phyloP scores from a whole-genome alignment of 2,113 vertebrate species.

The Tachysurus vachellii region DNA sequence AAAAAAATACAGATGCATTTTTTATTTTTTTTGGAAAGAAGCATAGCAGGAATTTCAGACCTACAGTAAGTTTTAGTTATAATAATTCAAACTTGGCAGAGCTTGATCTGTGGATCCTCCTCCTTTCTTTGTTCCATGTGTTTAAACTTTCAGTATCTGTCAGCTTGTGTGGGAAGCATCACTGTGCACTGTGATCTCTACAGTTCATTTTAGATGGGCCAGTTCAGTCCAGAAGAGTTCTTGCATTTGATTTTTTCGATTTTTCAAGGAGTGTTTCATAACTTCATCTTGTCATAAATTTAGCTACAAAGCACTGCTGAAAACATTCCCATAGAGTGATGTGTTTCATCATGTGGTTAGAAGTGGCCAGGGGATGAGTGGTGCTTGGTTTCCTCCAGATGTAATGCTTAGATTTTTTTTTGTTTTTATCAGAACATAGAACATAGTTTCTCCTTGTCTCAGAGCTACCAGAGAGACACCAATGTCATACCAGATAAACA shows the following conservation, averaged over 20 bases:
- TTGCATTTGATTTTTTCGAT: too few species aligned
- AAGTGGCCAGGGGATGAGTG: background rate
- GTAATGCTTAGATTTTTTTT: background rate
- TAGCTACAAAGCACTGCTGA: too few species aligned
- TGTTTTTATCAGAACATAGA: background rate
- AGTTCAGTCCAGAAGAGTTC: background rate
- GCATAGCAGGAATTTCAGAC: background rate
- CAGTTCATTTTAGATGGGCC: background rate
- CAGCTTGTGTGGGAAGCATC: background rate
- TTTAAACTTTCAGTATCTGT: background rate
- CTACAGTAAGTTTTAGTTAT: background rate
- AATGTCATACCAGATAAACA: background rate
- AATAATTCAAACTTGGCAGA: background rate
- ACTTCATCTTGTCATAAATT: too few species aligned
- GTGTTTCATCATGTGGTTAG: background rate
- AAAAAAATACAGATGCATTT: background rate
- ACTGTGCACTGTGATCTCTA: background rate
- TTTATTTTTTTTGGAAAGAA: background rate
- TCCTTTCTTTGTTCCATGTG: background rate
- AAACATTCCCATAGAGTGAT: too few species aligned
- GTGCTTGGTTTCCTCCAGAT: background rate
- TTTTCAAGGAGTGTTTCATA: too few species aligned
- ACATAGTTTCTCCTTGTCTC: background rate
- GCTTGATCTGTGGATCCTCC: background rate
- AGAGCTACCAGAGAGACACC: background rate